phyloP scores from a whole-genome alignment of 1,140 invertebrate genomes.

The Drosophila murphyi region DNA sequence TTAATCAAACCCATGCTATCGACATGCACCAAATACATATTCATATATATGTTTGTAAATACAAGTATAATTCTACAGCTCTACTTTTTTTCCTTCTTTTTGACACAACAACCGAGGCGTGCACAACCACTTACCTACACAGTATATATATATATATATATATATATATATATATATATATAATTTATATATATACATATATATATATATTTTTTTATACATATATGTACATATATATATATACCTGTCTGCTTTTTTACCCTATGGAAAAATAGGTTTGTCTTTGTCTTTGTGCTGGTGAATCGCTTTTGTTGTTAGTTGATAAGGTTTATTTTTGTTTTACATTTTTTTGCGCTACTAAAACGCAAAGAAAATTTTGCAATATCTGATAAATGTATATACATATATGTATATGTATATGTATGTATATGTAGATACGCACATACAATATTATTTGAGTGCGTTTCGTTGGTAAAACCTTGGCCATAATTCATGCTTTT shows the following conservation, averaged over 20 bases:
- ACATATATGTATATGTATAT: not conserved
- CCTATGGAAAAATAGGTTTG: constrained; percentile 29
- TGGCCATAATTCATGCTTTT: constrained; percentile 32
- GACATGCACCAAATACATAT: constrained; percentile 35
- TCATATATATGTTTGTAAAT: constrained; percentile 20
- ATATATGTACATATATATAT: not conserved
- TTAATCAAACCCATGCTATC: constrained; percentile 55
- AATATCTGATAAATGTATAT: constrained; percentile 37
- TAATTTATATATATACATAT: not conserved
- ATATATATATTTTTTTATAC: constrained; percentile 6
- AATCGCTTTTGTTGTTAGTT: constrained; percentile 19
- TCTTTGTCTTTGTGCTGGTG: constrained; percentile 31
- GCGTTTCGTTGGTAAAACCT: constrained; percentile 42
- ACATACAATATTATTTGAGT: constrained; percentile 40
- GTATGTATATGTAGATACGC: not conserved
- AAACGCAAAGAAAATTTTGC: constrained; percentile 42
- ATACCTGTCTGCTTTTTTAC: constrained; percentile 6
- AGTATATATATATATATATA: constrained; percentile 18
- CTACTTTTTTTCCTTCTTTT: constrained; percentile 9
- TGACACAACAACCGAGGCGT: constrained; percentile 32
- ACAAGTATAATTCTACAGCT: constrained; percentile 21
- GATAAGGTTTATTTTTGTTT: constrained; percentile 36
- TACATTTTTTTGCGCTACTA: constrained; percentile 30
- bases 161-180: constrained; percentile 7
- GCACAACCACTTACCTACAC: constrained; percentile 41